Percentiles rank a stretch among this genome's conserved stretches.
Conservation (phyloP, 2,888 invertebrate genomes). For the Spodoptera picta region DNA sequence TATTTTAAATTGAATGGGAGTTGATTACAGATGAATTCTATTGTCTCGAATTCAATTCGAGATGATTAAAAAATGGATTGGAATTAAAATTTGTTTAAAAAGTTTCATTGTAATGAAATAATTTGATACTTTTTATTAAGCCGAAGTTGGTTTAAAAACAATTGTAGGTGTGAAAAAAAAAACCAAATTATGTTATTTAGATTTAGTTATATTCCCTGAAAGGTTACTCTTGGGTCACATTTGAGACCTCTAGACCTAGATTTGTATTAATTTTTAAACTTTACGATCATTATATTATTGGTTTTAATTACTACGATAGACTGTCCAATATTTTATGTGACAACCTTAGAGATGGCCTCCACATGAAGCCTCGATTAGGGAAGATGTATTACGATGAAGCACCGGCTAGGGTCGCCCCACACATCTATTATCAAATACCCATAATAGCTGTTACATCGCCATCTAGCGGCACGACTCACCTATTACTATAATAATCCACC, state of each 20-base stretch:
- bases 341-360: conserved; percentile 46
- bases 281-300: too few relatives aligned
- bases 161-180: neutral
- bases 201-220: too few relatives aligned
- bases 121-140: conserved; percentile 17
- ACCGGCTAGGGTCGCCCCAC: conserved; percentile 56
- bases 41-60: conserved; percentile 31
- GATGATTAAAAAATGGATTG: conserved; percentile 19
- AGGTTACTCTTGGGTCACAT: too few relatives aligned
- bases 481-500: conserved; percentile 29
- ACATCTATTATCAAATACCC: conserved; percentile 53
- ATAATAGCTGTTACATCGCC: conserved; percentile 40
- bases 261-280: neutral
- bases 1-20: conserved; percentile 37
- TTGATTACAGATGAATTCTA: conserved; percentile 41
- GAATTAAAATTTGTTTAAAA: conserved; percentile 26
- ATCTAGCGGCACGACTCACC: conserved; percentile 21
- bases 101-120: conserved; percentile 16
- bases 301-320: too few relatives aligned
- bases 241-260: neutral
- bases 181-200: too few relatives aligned
- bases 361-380: conserved; percentile 62
- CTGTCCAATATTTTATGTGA: conserved; percentile 9
- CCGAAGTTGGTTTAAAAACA: conserved; percentile 4
- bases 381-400: conserved; percentile 75